Conservation (phyloP, 2,888 invertebrate species). For the Caenorhabditis japonica region DNA sequence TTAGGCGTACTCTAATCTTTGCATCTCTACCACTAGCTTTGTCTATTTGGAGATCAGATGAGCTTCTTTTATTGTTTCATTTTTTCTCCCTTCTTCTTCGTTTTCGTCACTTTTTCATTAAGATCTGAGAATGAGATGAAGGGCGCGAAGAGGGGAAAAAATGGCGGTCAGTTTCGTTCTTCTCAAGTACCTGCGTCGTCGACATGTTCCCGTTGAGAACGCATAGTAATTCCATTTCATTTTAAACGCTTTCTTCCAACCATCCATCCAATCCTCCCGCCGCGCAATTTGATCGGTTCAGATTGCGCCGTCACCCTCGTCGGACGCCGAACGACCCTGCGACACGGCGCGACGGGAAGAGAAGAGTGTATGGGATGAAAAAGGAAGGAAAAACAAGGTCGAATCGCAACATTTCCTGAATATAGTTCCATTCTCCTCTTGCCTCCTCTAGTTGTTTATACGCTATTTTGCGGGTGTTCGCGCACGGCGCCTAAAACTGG, state of each 20-base stretch:
- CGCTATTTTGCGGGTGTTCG: constrained; percentile 25
- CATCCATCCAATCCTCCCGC: constrained; percentile 11
- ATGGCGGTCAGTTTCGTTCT: constrained; percentile 25
- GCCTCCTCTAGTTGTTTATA: too few species aligned
- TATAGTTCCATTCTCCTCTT: constrained; percentile 33
- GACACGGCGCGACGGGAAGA: background rate
- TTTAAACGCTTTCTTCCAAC: constrained; percentile 7
- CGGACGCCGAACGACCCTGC: constrained; percentile 1
- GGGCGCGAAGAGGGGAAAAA: background rate
- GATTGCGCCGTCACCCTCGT: constrained; percentile 21
- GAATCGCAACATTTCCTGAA: constrained; percentile 52
- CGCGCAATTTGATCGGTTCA: constrained; percentile 21
- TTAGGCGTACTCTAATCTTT: too few species aligned
- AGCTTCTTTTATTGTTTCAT: too few species aligned
- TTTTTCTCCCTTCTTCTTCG: too few species aligned
- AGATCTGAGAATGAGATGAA: background rate
- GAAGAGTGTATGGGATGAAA: background rate
- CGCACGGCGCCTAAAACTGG: constrained; percentile 28
- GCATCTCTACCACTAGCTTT: too few species aligned
- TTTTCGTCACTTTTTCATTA: too few species aligned
- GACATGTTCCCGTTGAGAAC: constrained; percentile 45
- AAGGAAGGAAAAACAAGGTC: constrained; percentile 49
- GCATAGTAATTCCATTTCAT: constrained; percentile 32
- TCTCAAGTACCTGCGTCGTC: constrained; percentile 45
- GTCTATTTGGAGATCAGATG: too few species aligned